Evolutionary conservation across 2,888 invertebrate species (phyloP), one percentile per base, ranked within the genome.

Genomic region (Ochropacha duplaris): DNA sequence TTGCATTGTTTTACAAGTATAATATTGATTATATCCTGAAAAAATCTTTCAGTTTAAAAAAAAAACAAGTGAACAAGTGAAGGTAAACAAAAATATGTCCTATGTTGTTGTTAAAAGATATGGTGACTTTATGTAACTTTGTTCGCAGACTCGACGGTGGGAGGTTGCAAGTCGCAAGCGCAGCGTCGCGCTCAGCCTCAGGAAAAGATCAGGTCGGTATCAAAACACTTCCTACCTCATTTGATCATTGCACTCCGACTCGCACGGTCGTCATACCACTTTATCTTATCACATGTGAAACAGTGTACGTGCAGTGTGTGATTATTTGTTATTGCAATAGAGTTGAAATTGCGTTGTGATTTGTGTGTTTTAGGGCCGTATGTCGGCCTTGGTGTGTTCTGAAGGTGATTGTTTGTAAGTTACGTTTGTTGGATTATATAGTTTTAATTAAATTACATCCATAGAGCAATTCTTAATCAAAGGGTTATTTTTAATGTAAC

Each of bases 141-240:
- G 78, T 86, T 83, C 81, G 77, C 89, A 88, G 90, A 81, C 72
- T 78, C 79, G 67, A 86, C 83, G 81, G 87, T 84, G 87, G 90
- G 88, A 82, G 88, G 79, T 70, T 85, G 82, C 86, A 83, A 82
- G 81, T 64, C 80, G 87, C 89, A 77, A 62, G 81, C 88, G 84
- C 81, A 83, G 71, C 81, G 73, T 61, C 81, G 79, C 71, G 58
- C 79, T 69, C 83, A 83, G 80, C 83, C 87, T 81, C 87, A 86
- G 83, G 90, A 88, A 86, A 90, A 90, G 88, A 90, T 87, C 88
- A 90, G 90, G 83, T 83, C 65, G 60, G 78, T 81, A 78, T 68
- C 69, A 72, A 72, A 71, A 71, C 76, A 78, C 78, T 85, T 84
- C 85, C 84, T 87, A 79, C 76, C 72, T 78, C 89, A 91, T 85